These are phyloP conservation scores for Pituophis catenifer DNA, from an alignment of 2,113 vertebrate species.

Conservation along the genomic window DNA sequence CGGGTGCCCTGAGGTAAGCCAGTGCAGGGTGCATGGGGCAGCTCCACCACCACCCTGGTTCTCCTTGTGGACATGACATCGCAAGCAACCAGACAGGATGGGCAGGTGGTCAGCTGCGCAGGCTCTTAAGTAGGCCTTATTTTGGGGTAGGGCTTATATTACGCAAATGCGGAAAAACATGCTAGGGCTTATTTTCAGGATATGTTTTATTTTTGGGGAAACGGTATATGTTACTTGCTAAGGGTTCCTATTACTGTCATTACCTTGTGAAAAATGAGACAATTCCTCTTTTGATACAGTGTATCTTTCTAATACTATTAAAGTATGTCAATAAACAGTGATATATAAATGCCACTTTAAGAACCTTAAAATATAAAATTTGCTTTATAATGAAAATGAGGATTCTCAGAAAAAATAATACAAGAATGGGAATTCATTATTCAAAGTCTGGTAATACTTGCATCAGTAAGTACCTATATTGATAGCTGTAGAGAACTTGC, in stretches of 20 bases:
- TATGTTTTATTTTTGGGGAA: no score
- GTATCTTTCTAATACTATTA: background rate
- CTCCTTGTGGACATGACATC: no score
- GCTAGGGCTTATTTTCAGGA: no score
- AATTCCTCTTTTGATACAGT: background rate
- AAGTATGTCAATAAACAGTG: background rate
- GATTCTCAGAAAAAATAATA: background rate
- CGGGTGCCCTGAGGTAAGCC: no score
- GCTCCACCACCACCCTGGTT: no score
- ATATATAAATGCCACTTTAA: background rate
- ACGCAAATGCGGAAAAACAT: no score
- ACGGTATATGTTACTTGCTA: background rate
- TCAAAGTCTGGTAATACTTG: background rate
- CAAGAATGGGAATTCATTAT: background rate
- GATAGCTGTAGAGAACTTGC: background rate
- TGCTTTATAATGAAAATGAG: background rate
- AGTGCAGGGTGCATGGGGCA: fast-evolving
- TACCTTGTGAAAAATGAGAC: background rate
- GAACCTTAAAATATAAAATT: background rate
- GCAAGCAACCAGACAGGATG: no score
- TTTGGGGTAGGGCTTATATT: no score
- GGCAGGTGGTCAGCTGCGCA: no score
- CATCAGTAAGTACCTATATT: no score
- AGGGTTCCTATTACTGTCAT: background rate
- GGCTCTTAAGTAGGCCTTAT: no score